Base-by-base conservation (phyloP, 2,113 vertebrate genomes). In the Amphiprion percula region DNA sequence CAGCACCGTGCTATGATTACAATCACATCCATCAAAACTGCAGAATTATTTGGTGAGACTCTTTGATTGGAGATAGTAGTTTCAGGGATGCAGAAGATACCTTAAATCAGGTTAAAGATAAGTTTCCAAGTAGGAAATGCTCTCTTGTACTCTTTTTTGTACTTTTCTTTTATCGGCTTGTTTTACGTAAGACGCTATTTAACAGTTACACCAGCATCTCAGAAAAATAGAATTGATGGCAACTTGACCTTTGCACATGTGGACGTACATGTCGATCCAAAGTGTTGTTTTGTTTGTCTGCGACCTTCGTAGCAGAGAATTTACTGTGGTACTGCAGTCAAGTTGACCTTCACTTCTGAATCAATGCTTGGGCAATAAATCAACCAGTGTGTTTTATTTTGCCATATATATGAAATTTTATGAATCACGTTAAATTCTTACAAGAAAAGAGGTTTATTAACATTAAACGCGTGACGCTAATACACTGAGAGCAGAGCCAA, bases 181-280 rank as follows among this genome's bases (percentile, higher is more conserved):
- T 19, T 24, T 21, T 70, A 33, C 17, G 54, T 70, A 39, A 74
- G 46, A 66, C 24, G 56, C 61, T 47, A 69, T 70, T 59, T 72
- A 49, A 52, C 15, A 73, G 21, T 0, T n/a, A n/a, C 28, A 60
- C 14, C 28, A 28, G 19, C 11, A 16, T 68, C 11, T 39, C 33
- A 55, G 24, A 49, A 67, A 83, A 80, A n/a, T 23, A 21, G 2
- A 7, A 63, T 53, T 70, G 68, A 74, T 53, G 37, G 53, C 30
- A 80, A 30, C 26, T 64, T 87, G 74, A 78, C 76, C 79, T 85
- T 80, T 79, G 12, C 23, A 60, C 63, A 37, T 41, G 56, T 26
- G 14, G 23, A 69, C 44, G 66, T 67, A 39, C 33, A 58, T 60
- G 77, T 39, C 33, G 52, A 74, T 74, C 58, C 64, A 8, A 77